These are phyloP conservation scores for Listronotus oregonensis DNA, from an alignment of 1,140 invertebrate genomes.

Conservation along the genomic window DNA sequence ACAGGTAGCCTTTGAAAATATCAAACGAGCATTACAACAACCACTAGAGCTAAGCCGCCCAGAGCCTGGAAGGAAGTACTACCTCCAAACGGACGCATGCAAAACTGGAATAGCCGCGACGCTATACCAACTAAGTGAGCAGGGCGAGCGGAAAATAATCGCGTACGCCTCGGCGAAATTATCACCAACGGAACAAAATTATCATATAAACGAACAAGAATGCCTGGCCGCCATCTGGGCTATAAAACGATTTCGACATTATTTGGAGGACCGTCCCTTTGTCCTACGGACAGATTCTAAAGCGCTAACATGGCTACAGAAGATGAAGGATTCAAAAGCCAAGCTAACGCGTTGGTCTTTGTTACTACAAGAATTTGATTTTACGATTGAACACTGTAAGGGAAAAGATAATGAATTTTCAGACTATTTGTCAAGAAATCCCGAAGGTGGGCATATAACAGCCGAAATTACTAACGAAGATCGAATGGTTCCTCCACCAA, in stretches of 20 bases:
- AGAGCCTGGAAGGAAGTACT: slow-evolving; percentile 43
- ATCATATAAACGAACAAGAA: slow-evolving; percentile 46
- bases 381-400: slow-evolving; percentile 37
- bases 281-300: slow-evolving; percentile 22
- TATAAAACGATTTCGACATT: slow-evolving; percentile 50
- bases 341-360: slow-evolving; percentile 50
- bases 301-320: slow-evolving; percentile 42
- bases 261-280: slow-evolving; percentile 43
- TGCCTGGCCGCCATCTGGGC: slow-evolving; percentile 44
- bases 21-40: slow-evolving; percentile 45
- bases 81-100: slow-evolving; percentile 35
- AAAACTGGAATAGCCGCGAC: slow-evolving; percentile 47
- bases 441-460: too few relatives aligned
- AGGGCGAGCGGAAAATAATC: slow-evolving; percentile 19
- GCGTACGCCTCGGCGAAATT: slow-evolving; percentile 31
- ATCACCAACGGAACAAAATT: slow-evolving; percentile 11
- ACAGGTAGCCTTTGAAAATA: slow-evolving; percentile 35
- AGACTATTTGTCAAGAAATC: too few relatives aligned
- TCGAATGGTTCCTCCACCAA: too few relatives aligned
- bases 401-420: slow-evolving; percentile 42
- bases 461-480: too few relatives aligned
- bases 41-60: slow-evolving; percentile 38
- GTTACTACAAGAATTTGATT: slow-evolving; percentile 42
- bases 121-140: slow-evolving; percentile 40
- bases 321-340: slow-evolving; percentile 34